phyloP scores from a whole-genome alignment of 2,113 vertebrate genomes.

The Smithornis capensis region DNA sequence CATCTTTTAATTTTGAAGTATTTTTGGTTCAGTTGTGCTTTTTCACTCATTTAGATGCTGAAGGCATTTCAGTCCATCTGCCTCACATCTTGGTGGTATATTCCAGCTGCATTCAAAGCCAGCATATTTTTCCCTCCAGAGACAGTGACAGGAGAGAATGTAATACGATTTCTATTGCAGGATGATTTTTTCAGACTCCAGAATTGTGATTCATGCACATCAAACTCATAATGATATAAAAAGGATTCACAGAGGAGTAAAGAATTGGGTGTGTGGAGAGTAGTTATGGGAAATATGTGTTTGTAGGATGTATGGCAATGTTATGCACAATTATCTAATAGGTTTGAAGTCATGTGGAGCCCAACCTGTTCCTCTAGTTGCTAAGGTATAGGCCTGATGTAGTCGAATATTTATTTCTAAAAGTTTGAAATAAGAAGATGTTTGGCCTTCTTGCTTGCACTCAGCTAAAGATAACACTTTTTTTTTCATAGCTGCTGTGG shows the following conservation, averaged over 20 bases:
- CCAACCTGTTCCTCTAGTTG: not conserved
- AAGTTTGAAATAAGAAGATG: not conserved
- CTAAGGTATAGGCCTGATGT: not conserved
- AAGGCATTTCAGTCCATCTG: slow-evolving; percentile 53
- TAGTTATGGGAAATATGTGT: not conserved
- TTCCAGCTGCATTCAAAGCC: slow-evolving; percentile 41
- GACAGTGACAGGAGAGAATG: not conserved
- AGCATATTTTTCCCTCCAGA: slow-evolving; percentile 15
- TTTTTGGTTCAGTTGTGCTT: slow-evolving; percentile 40
- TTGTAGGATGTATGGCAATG: not conserved
- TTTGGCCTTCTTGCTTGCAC: not conserved
- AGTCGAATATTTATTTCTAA: not conserved
- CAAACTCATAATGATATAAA: slow-evolving; percentile 12
- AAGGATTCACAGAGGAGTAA: not conserved
- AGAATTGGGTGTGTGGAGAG: not conserved
- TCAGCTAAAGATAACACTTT: not conserved
- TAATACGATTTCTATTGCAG: not conserved
- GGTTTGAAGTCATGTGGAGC: not conserved
- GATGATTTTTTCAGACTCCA: slow-evolving; percentile 32
- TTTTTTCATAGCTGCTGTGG: not conserved
- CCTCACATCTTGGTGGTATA: slow-evolving; percentile 2
- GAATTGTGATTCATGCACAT: not conserved
- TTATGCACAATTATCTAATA: not conserved
- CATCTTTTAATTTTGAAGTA: slow-evolving; percentile 38
- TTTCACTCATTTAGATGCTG: slow-evolving; percentile 32